Percentiles rank a stretch among this genome's conserved stretches.
phyloP scores from a whole-genome alignment of 1,140 invertebrate genomes.

The Caenorhabditis latens region DNA sequence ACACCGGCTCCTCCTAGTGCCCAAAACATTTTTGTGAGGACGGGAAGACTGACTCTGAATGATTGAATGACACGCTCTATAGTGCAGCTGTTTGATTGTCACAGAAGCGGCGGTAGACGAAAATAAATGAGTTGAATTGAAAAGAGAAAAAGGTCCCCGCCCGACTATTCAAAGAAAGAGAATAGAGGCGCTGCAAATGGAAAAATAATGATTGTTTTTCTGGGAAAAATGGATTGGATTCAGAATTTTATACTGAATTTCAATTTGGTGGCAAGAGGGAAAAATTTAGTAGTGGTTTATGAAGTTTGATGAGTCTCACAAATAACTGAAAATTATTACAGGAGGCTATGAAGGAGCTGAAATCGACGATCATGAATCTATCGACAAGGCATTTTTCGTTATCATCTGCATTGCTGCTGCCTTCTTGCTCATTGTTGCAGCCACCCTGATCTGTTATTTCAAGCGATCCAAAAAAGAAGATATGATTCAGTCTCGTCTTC shows the following conservation, averaged over 20 bases:
- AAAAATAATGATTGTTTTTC: conserved; percentile 14
- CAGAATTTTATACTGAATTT: not conserved
- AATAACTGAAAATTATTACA: not conserved
- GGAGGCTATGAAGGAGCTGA: conserved; percentile 21
- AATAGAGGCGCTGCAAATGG: conserved; percentile 38
- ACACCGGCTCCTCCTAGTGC: not conserved
- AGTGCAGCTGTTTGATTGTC: conserved; percentile 34
- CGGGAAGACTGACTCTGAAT: conserved; percentile 6
- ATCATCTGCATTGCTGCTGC: conserved; percentile 52
- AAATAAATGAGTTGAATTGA: conserved; percentile 55
- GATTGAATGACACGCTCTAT: conserved; percentile 47
- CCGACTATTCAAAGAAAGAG: conserved; percentile 34
- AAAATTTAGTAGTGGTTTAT: too few species aligned
- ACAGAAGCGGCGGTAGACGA: conserved; percentile 49
- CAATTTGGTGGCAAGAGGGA: not conserved
- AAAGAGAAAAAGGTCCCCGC: conserved; percentile 24
- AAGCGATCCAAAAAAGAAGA: conserved; percentile 56
- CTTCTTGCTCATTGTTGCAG: conserved; percentile 48
- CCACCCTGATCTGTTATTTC: conserved; percentile 56
- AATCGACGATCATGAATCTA: conserved; percentile 2
- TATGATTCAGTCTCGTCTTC: conserved; percentile 33
- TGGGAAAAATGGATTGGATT: not conserved
- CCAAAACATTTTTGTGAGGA: conserved; percentile 21
- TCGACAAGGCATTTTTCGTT: conserved; percentile 51
- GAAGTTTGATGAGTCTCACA: too few species aligned